Base-by-base conservation (phyloP, 2,113 vertebrate genomes). In the Sinocyclocheilus grahami region DNA sequence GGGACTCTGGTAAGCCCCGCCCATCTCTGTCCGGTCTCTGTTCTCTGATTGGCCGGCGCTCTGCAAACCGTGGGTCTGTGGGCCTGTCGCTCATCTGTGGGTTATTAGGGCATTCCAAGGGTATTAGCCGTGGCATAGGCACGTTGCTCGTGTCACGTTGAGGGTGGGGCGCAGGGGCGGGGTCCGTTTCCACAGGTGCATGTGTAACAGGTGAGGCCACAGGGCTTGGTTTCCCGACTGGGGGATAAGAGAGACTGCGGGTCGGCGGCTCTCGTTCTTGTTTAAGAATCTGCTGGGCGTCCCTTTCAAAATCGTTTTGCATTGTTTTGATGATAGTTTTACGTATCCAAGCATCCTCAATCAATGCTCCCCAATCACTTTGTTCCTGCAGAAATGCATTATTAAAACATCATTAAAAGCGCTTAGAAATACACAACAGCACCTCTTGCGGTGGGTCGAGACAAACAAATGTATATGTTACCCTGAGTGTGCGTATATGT, bases 351-450 rank as follows among this genome's bases (percentile, higher is more conserved):
- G 96, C 96, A 1, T 97, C 95, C 71, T 96, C 92, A 85, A 97
- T 96, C 87, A 97, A 89, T 0, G 94, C 87, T 0, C 95, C 93
- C 96, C 96, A 97, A 77, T 97, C 95, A 13, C 90, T 88, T 1
- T 95, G 95, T 30, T 96, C 96, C 96, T 97, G 85, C 10, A 89
- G 81, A 87, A 7, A 2, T 67, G 46, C 1, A 3, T 24, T 7
- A 46, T 42, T 46, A 48, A 77, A 27, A 51, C 46, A 16, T 18
- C n/a, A 48, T 77, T 48, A 16, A 78, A 77, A n/a, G 39, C n/a
- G 0, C 16, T 22, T 60, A 11, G 27, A 78, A 65, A 4, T 5
- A n/a, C 1, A 18, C 27, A 62, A 63, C 37, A 65, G n/a, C 60
- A 24, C 18, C 78, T 24, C 8, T 18, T 65, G 1, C 11, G 22